Conservation (phyloP, 2,797 vertebrate genomes). For the Alosa sapidissima region DNA sequence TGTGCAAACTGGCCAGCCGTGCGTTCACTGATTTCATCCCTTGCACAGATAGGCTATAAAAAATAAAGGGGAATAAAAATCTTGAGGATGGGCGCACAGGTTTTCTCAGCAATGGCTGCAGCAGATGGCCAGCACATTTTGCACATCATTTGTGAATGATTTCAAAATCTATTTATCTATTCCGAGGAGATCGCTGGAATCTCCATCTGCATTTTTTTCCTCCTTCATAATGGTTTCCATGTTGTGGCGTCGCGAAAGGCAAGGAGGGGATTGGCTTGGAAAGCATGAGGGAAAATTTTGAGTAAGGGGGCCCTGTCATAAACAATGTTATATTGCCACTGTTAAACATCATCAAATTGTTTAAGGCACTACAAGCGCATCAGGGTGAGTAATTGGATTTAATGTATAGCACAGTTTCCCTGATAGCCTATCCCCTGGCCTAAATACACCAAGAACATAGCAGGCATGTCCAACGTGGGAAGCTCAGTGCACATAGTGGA, state of each 20-base stretch:
- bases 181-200: slow-evolving; percentile 89
- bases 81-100: slow-evolving; percentile 50
- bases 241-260: slow-evolving; percentile 64
- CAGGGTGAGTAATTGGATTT: slow-evolving; percentile 51
- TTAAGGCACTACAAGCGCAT: slow-evolving; percentile 45
- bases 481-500: background rate
- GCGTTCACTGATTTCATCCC: slow-evolving; percentile 20
- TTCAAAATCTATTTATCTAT: slow-evolving; percentile 88
- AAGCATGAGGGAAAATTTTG: slow-evolving; percentile 51
- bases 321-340: slow-evolving; percentile 67
- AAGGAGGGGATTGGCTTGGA: slow-evolving; percentile 56
- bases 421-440: slow-evolving; percentile 32
- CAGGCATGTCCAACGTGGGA: background rate
- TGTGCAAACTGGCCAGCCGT: background rate
- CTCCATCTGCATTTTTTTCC: slow-evolving; percentile 81
- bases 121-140: slow-evolving; percentile 86
- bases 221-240: slow-evolving; percentile 85
- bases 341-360: slow-evolving; percentile 57
- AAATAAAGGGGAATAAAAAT: slow-evolving; percentile 6
- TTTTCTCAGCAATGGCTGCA: slow-evolving; percentile 65
- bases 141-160: slow-evolving; percentile 88
- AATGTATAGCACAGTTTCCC: slow-evolving; percentile 56
- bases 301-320: slow-evolving; percentile 57
- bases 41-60: slow-evolving; percentile 26
- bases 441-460: slow-evolving; percentile 29